These are phyloP conservation scores for Gonocerus acuteangulatus DNA, from an alignment of 2,888 invertebrate genomes.

Conservation along the genomic window DNA sequence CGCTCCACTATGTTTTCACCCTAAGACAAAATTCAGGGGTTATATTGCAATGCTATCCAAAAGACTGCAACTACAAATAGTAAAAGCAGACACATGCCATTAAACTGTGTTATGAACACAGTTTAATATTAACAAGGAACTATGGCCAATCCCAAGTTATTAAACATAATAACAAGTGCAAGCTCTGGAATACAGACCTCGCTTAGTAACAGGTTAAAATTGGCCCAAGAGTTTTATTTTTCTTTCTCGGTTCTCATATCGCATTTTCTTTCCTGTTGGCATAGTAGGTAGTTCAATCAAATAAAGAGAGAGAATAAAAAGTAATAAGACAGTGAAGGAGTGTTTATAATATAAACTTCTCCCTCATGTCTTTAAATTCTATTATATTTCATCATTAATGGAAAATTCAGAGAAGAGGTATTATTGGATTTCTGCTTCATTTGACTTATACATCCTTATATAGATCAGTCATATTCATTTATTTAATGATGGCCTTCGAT, in stretches of 20 bases:
- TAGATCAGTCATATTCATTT: too few relatives aligned
- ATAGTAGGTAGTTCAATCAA: neutral
- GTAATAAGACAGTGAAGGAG: neutral
- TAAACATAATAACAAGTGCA: neutral
- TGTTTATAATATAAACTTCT: neutral
- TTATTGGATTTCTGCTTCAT: too few relatives aligned
- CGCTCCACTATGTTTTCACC: too few relatives aligned
- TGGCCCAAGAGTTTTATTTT: neutral
- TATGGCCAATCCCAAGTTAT: conserved; percentile 1
- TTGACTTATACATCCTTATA: too few relatives aligned
- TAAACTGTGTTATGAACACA: too few relatives aligned
- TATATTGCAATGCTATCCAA: too few relatives aligned
- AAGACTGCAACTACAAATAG: too few relatives aligned
- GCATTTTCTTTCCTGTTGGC: conserved; percentile 1
- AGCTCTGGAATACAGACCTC: conserved; percentile 1
- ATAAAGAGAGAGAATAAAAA: too few relatives aligned
- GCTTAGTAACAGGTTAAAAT: neutral
- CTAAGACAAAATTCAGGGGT: too few relatives aligned
- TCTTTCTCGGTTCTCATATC: neutral
- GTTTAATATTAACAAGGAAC: too few relatives aligned
- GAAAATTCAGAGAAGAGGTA: neutral
- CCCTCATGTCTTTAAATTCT: neutral
- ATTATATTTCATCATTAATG: neutral
- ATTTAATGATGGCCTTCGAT: too few relatives aligned
- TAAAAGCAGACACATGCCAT: too few relatives aligned